phyloP scores from a whole-genome alignment of 2,113 vertebrate genomes.

The Tychaedon coryphoeus region DNA sequence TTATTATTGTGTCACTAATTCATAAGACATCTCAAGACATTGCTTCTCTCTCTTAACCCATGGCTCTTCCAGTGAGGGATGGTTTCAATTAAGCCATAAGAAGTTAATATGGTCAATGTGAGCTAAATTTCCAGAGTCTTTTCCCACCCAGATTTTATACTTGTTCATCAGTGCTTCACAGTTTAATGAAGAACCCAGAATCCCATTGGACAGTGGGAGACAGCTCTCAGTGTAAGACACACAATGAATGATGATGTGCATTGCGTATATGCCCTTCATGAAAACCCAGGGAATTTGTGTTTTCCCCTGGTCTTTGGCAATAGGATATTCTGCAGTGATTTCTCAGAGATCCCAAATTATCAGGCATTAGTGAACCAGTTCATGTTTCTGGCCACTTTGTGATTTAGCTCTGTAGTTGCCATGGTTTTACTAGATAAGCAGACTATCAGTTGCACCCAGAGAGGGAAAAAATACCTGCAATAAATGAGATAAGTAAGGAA shows the following conservation, averaged over 20 bases:
- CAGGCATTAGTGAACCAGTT: background rate
- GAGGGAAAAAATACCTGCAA: background rate
- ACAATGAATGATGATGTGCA: background rate
- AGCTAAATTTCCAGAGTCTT: background rate
- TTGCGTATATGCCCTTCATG: accelerated
- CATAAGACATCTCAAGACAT: background rate
- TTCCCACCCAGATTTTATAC: background rate
- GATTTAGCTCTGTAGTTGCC: background rate
- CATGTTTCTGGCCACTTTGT: background rate
- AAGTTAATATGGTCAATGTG: background rate
- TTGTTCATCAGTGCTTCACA: background rate
- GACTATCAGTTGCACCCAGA: background rate
- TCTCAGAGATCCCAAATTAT: background rate
- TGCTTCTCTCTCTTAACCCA: background rate
- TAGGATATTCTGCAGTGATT: background rate
- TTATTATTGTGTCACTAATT: background rate
- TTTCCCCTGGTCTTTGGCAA: background rate
- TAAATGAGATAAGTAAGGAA: background rate
- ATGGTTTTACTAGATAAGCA: background rate
- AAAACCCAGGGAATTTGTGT: background rate
- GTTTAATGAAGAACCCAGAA: background rate
- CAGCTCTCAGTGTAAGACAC: background rate
- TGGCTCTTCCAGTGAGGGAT: background rate
- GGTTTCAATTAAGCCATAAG: background rate
- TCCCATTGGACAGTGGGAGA: accelerated